A percentile compares a stretch with the other conserved stretches of the same genome.
These are phyloP conservation scores for Clanis bilineata DNA, from an alignment of 2,888 invertebrate species.

Conservation along the genomic window DNA sequence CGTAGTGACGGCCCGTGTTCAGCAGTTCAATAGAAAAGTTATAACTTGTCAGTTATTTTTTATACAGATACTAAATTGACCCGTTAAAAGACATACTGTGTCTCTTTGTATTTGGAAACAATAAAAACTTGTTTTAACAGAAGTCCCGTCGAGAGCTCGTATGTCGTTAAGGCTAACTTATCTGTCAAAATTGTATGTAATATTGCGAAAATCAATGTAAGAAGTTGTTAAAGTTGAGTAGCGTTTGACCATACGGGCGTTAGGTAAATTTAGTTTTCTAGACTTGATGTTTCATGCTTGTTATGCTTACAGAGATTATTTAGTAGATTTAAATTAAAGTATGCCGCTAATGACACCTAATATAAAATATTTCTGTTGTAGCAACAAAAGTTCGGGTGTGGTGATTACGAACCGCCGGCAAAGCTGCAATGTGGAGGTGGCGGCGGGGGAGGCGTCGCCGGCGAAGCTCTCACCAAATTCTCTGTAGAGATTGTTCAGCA, in stretches of 20 bases:
- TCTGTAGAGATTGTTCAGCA: constrained; percentile 97
- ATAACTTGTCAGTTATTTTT: no score
- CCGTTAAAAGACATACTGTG: neutral
- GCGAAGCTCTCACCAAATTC: constrained; percentile 86
- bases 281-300: no score
- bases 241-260: no score
- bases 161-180: no score
- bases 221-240: no score
- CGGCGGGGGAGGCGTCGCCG: constrained; percentile 66
- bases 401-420: constrained; percentile 89
- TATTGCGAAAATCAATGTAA: no score
- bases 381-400: constrained; percentile 92
- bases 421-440: constrained; percentile 83
- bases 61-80: neutral
- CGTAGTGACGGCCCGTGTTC: no score
- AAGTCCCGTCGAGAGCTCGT: no score
- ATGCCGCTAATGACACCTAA: constrained; percentile 10
- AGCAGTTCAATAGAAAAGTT: no score
- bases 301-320: neutral
- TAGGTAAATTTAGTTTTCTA: no score
- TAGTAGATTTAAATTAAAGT: neutral
- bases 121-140: constrained; percentile 2
- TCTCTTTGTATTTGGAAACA: neutral
- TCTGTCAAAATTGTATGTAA: no score
- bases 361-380: constrained; percentile 66